Conservation (phyloP, 1,140 invertebrate genomes). For the Oryzaephilus surinamensis region DNA sequence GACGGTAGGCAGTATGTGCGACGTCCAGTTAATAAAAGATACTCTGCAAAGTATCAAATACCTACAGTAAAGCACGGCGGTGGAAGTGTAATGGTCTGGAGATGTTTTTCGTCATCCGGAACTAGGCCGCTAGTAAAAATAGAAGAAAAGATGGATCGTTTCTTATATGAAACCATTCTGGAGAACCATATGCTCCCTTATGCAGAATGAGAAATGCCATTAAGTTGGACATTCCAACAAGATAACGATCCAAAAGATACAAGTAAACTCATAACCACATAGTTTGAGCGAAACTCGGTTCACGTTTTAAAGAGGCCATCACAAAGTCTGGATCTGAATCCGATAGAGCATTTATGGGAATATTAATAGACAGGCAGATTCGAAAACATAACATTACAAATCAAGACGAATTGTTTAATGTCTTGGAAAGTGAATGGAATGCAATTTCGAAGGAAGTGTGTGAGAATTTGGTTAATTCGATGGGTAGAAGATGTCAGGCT, state of each 20-base stretch:
- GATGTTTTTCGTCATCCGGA: constrained; percentile 10
- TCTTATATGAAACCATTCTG: constrained; percentile 11
- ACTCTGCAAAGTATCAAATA: constrained; percentile 10
- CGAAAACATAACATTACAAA: neutral
- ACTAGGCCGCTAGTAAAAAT: constrained; percentile 2
- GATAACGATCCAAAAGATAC: constrained; percentile 28
- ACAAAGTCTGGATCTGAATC: constrained; percentile 28
- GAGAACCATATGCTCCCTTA: constrained; percentile 11
- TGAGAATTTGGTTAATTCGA: constrained; percentile 17
- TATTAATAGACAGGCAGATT: neutral
- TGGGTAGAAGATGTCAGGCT: constrained; percentile 14
- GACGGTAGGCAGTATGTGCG: constrained; percentile 17
- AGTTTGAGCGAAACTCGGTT: constrained; percentile 11
- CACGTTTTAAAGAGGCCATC: constrained; percentile 20
- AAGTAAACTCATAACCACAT: constrained; percentile 16
- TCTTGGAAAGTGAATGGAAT: too few relatives aligned
- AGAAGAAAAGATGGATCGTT: constrained; percentile 1
- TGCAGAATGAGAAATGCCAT: constrained; percentile 22
- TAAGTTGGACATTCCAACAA: constrained; percentile 27
- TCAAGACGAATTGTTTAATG: neutral
- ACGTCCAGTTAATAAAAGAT: constrained; percentile 11
- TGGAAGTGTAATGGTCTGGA: constrained; percentile 15
- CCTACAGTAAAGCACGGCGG: constrained; percentile 20
- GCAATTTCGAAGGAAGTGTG: neutral
- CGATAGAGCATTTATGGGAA: constrained; percentile 25